phyloP scores from a whole-genome alignment of 2,113 vertebrate species.

The Erythrocercus mccallii region DNA sequence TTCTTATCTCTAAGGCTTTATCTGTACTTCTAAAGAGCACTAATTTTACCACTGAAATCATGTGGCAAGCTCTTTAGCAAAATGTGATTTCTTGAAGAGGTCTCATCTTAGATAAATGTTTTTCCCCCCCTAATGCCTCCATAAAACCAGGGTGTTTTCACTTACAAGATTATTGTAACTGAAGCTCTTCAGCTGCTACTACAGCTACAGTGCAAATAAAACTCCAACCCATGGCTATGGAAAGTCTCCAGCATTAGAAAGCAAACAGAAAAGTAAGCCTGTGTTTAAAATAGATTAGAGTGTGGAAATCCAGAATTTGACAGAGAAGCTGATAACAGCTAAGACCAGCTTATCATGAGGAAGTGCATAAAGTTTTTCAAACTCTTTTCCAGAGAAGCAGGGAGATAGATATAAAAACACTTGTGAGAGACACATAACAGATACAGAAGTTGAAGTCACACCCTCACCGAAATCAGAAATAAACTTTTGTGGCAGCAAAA shows the following conservation, averaged over 20 bases:
- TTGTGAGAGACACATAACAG: background rate
- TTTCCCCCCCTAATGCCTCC: background rate
- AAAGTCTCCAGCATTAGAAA: background rate
- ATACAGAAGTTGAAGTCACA: background rate
- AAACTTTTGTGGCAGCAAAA: background rate
- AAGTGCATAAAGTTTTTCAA: background rate
- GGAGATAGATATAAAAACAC: background rate
- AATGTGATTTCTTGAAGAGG: background rate
- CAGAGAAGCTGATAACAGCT: constrained; percentile 9
- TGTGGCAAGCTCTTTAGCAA: background rate
- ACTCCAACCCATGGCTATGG: background rate
- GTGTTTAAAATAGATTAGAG: constrained; percentile 13
- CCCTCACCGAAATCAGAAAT: background rate
- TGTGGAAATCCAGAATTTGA: background rate
- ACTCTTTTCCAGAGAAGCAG: background rate
- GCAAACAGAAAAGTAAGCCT: constrained; percentile 33
- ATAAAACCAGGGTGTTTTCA: background rate
- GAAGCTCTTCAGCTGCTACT: background rate
- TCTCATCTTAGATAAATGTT: background rate
- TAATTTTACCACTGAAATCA: background rate
- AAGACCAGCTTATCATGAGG: constrained; percentile 13
- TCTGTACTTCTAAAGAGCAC: background rate
- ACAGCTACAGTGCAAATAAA: background rate
- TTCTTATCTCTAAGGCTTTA: background rate
- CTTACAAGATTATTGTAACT: background rate